A percentile compares a stretch with the other conserved stretches of the same genome.
Evolutionary conservation across 2,113 vertebrate species (phyloP).

Genomic region (Corapipo altera): DNA sequence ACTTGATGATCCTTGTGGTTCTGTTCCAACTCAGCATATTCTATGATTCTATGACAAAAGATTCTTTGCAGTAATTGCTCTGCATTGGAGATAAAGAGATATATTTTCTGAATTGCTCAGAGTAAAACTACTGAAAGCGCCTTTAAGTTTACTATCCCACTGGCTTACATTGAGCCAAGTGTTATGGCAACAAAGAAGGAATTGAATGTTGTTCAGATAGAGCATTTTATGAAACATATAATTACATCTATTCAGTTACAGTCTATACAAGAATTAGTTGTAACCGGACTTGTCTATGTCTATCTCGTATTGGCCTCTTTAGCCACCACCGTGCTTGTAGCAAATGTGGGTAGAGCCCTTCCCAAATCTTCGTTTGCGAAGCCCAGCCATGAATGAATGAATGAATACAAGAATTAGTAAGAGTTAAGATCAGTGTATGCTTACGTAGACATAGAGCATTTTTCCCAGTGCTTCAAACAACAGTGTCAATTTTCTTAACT

Average conservation of each 20-base stretch:
- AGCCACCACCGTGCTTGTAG: no score
- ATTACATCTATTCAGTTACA: background rate
- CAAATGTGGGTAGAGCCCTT: no score
- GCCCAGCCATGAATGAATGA: no score
- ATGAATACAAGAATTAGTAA: background rate
- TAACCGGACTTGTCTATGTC: no score
- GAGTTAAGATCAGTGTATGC: background rate
- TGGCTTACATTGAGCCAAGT: background rate
- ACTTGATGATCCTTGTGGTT: background rate
- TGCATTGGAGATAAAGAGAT: accelerated
- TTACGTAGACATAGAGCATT: background rate
- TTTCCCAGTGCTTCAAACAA: background rate
- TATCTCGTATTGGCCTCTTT: no score
- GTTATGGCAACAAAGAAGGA: background rate
- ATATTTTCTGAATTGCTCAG: background rate
- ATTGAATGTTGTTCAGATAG: background rate
- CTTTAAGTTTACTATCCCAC: background rate
- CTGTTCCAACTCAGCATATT: background rate
- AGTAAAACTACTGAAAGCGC: background rate
- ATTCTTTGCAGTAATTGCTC: background rate
- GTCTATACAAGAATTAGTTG: background rate
- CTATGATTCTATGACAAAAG: background rate
- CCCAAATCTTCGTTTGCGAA: no score
- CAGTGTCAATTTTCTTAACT: background rate
- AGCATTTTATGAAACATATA: background rate